Conservation (phyloP, 2,888 invertebrate species). For the Pheosia gnoma region DNA sequence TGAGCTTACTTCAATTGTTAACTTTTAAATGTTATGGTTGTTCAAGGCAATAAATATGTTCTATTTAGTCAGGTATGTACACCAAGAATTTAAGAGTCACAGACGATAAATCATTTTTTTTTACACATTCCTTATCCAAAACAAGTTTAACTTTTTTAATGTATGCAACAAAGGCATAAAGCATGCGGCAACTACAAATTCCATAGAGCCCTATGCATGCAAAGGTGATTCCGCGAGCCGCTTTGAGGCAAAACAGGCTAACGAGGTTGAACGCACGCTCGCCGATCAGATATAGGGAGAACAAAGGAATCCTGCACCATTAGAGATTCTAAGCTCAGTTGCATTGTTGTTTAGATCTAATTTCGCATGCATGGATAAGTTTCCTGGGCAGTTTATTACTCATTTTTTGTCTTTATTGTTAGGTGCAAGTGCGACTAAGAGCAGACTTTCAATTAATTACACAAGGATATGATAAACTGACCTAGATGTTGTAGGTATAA, state of each 20-base stretch:
- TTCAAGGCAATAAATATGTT: neutral
- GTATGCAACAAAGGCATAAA: constrained; percentile 19
- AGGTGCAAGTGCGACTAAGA: constrained; percentile 3
- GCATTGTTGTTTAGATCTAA: constrained; percentile 24
- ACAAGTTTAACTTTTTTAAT: neutral
- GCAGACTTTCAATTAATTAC: constrained; percentile 8
- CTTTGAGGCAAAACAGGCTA: constrained; percentile 62
- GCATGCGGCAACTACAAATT: constrained; percentile 41
- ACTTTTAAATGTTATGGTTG: no score
- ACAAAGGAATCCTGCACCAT: constrained; percentile 41
- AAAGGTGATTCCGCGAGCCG: constrained; percentile 62
- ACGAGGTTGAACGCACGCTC: constrained; percentile 49
- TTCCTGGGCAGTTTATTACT: constrained; percentile 8
- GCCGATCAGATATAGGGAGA: constrained; percentile 30
- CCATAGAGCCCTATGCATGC: constrained; percentile 31
- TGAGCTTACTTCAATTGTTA: neutral
- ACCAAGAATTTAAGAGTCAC: neutral
- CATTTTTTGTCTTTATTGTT: constrained; percentile 7
- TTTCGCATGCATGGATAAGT: constrained; percentile 18
- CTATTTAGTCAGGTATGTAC: neutral
- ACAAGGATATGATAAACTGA: neutral
- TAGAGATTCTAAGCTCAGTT: constrained; percentile 30
- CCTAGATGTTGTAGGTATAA: neutral
- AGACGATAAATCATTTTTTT: neutral
- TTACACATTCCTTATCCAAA: neutral